Base-by-base conservation (phyloP, 2,888 invertebrate genomes). In the Chymomyza procnemis region DNA sequence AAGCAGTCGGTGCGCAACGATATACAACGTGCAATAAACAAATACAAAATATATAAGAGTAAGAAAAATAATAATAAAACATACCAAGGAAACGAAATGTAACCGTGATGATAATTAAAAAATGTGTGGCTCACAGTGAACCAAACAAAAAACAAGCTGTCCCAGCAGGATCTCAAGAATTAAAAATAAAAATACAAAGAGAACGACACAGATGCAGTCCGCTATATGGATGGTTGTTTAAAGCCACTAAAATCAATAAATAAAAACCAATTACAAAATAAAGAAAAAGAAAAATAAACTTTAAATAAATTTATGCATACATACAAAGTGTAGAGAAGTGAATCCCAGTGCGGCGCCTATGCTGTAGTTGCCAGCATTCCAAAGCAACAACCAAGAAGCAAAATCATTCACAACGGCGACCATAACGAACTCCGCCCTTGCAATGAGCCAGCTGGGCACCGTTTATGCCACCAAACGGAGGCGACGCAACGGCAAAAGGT, bases 401-500 rank as follows among this genome's bases (percentile, higher is more conserved):
- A 81, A 87, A 76, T 66, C 76, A 80, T 81, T 87, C 90, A 90
- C 87, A 79, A 90, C 90, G 90, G 90, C 90, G 85, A 89, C 90
- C 88, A 87, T 89, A 83, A 89, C 90, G 84, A 90, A 90, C 83
- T 89, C 90, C 88, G 90, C 90, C 88, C 88, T 90, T 87, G 92
- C 92, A 88, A 95, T 95, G 94, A 97, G 96, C 92, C 97, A 97
- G 91, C 94, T 97, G 89, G 97, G 97, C 83, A 98, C 98, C 88
- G 98, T 98, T 89, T 98, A 98, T 92, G 98, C 98, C 87, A 98
- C 98, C 87, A 98, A 98, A 92, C 93, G 98, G 90, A 94, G 98
- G 90, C 93, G 98, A 88, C 93, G 98, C 90, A 98, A 98, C 92
- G 98, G 98, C 79, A 98, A 98, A 93, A 98, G 97, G 98, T 98